These are phyloP conservation scores for Beroe forskalii DNA, from an alignment of 37 sponge, comb jelly and placozoan genomes.

Conservation along the genomic window DNA sequence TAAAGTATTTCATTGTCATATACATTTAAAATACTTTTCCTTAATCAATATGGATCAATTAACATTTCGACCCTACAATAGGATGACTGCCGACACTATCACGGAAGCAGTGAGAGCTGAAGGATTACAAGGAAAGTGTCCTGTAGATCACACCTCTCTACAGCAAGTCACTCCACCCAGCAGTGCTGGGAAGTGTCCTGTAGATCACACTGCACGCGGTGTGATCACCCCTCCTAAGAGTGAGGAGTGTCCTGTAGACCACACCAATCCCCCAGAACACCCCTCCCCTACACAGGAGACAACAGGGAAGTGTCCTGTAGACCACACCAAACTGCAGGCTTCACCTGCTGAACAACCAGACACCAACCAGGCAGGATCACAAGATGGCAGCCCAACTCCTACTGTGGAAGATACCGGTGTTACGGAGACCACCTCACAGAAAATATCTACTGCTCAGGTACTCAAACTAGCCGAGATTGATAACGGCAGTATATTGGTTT, in stretches of 20 bases:
- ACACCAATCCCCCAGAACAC: neutral
- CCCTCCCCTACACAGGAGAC: neutral
- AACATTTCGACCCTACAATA: too few species aligned
- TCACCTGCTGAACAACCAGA: too few species aligned
- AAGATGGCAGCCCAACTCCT: too few species aligned
- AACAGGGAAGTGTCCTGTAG: neutral
- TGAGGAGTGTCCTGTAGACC: conserved; percentile 28
- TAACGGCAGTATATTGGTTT: too few species aligned
- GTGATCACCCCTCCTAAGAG: too few species aligned
- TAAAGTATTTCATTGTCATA: too few species aligned
- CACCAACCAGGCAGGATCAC: too few species aligned
- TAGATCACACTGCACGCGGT: conserved; percentile 24
- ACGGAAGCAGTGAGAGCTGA: conserved; percentile 8
- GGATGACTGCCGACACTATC: neutral
- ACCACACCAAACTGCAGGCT: neutral
- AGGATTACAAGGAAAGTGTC: conserved; percentile 33
- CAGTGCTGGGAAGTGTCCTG: conserved; percentile 1
- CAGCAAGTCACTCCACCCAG: neutral
- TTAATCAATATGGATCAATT: too few species aligned
- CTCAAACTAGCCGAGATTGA: too few species aligned
- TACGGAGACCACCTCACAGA: too few species aligned
- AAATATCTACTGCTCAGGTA: conserved; percentile 27
- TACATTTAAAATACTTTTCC: too few species aligned
- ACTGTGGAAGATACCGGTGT: too few species aligned
- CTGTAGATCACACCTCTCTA: neutral